Evolutionary conservation across 2,797 vertebrate species (phyloP), one percentile per base, ranked within the genome.

Genomic region (Scyliorhinus canicula): DNA sequence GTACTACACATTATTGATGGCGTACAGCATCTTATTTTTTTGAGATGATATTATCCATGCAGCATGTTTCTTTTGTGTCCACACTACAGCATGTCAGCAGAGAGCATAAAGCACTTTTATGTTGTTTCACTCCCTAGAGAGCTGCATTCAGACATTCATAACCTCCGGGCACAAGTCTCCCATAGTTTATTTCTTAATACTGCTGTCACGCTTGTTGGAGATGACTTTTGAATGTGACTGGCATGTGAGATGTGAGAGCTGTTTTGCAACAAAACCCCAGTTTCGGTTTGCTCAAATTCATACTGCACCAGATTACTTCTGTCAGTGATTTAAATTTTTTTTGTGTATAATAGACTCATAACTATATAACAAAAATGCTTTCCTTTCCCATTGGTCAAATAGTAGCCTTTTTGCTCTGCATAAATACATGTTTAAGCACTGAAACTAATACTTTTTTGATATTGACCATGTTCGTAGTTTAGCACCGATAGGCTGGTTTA

Each of bases 1-100:
- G 85, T 52, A 65, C 71, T 85, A 79, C 6, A 52, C 35, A 16
- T 96, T 88, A n/a, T 95, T 79, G 44, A 21, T 65, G 65, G 82
- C 88, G 24, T 19, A 93, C 19, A 67, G 0, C 95, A 77, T 95
- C 47, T 79, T 95, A 11, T 71, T 50, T 95, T 79, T 96, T 28
- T 31, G 14, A 52, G 88, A 65, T 11, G 44, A n/a, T 26, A 44
- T 65, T 91, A 44, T 65, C 21, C 21, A 63, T 44, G 40, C 60
- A 40, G 60, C 21, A 63, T 65, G n/a, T 65, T 91, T 91, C 88
- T 65, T 91, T 91, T 91, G n/a, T 63, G 88, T 31, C 60, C 40
- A 63, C n/a, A n/a, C 31, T 74, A 69, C 47, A 52, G 67, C 44
- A 31, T 71, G 35, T 35, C 26, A 52, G 26, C 77, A 82, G 40